Evolutionary conservation across 1,140 invertebrate genomes (phyloP).

Genomic region (Temnothorax nylanderi): DNA sequence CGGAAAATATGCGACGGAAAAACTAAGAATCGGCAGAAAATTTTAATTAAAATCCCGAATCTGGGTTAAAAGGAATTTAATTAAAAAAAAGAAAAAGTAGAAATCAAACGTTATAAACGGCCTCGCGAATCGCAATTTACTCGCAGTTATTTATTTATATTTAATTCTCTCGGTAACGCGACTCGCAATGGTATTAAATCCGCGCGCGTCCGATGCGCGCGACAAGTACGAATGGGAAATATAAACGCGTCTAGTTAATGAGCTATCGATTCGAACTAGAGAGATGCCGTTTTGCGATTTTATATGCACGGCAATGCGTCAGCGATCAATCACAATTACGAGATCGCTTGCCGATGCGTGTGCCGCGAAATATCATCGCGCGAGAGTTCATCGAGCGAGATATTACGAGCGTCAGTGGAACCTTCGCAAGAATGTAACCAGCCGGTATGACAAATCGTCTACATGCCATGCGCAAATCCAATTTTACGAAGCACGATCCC

Average conservation of each 20-base stretch:
- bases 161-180: slow-evolving; percentile 50
- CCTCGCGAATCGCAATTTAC: slow-evolving; percentile 55
- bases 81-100: slow-evolving; percentile 57
- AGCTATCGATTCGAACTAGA: slow-evolving; percentile 47
- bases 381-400: slow-evolving; percentile 52
- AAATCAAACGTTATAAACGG: slow-evolving; percentile 58
- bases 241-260: slow-evolving; percentile 54
- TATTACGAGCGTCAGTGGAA: slow-evolving; percentile 45
- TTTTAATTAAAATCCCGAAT: slow-evolving; percentile 60
- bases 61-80: slow-evolving; percentile 59
- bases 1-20: slow-evolving; percentile 36
- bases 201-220: not conserved
- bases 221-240: slow-evolving; percentile 44
- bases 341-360: slow-evolving; percentile 52
- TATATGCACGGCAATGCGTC: slow-evolving; percentile 29
- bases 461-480: slow-evolving; percentile 70
- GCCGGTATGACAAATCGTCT: slow-evolving; percentile 64
- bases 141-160: slow-evolving; percentile 61
- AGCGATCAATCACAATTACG: slow-evolving; percentile 52
- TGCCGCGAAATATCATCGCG: slow-evolving; percentile 52
- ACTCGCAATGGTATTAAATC: slow-evolving; percentile 51
- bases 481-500: slow-evolving; percentile 75
- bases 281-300: slow-evolving; percentile 29
- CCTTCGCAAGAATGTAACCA: slow-evolving; percentile 57
- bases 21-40: slow-evolving; percentile 61